Evolutionary conservation across 2,797 vertebrate species (phyloP), one percentile per base, ranked within the genome.

Genomic region (Sebastes dallii): DNA sequence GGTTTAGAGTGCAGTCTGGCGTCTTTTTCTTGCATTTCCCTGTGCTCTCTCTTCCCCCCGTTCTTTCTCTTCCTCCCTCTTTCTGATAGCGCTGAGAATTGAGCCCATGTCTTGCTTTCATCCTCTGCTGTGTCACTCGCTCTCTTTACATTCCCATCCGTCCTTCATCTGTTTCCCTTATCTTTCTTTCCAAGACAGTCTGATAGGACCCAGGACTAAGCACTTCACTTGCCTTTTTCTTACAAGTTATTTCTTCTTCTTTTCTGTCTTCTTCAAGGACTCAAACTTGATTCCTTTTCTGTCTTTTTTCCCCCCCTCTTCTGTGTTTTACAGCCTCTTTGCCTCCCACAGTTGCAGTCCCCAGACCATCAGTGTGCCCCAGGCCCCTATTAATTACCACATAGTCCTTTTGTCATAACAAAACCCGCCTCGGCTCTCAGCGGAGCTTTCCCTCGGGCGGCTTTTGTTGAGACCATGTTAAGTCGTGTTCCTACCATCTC

Each of bases 351-450:
- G 66, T 73, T 27, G 13, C 74, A 27, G 68, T 83, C 80, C 75
- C 80, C 78, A 69, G 76, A 82, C 83, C 83, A 58, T 25, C 77
- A 24, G 54, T 6, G 2, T 3, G 78, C 87, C 81, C 60, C 25
- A 20, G 78, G 91, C 77, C 46, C 54, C 78, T 81, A 80, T 89
- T 90, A 91, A 91, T 91, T 86, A 92, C 80, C 66, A 78, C 82
- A n/a, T 27, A 39, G 81, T 70, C 75, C 74, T 86, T 83, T 82
- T 75, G 85, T 87, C 81, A 46, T 71, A 74, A 88, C 81, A 80
- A 56, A 88, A 82, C 69, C 3, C 36, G 14, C n/a, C 58, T 6
- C 1, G 0, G 18, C 77, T 89, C 79, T 75, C 74, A 1, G 52
- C 6, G 52, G 66, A 81, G 58, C 60, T 65, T 52, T 75, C 83